Evolutionary conservation across 1,140 invertebrate genomes (phyloP).

Genomic region (Copidosoma floridanum): DNA sequence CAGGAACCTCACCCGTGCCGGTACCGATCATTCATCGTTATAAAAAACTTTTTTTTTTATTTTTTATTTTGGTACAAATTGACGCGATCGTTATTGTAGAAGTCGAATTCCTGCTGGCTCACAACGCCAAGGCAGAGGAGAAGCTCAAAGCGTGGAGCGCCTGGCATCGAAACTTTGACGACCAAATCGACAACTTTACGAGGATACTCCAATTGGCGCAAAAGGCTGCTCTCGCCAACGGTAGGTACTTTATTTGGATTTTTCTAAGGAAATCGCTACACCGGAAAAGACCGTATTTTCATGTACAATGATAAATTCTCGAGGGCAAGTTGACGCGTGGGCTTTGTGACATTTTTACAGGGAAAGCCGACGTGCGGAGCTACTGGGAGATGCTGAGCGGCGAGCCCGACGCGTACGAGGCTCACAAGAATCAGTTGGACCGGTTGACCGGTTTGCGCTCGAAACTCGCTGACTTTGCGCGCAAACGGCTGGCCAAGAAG

Average conservation of each 20-base stretch:
- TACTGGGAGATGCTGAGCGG: conserved; percentile 64
- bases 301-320: too few relatives aligned
- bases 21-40: conserved; percentile 31
- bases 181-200: conserved; percentile 49
- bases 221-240: conserved; percentile 60
- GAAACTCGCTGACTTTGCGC: conserved; percentile 60
- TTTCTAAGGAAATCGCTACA: not conserved
- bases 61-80: too few relatives aligned
- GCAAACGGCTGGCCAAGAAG: conserved; percentile 42
- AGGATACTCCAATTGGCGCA: conserved; percentile 57
- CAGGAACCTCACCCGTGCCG: conserved; percentile 30
- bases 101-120: conserved; percentile 34
- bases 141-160: conserved; percentile 37
- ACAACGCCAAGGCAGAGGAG: conserved; percentile 25
- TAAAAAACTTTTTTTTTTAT: too few relatives aligned
- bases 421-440: conserved; percentile 57
- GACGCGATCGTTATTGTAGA: too few relatives aligned
- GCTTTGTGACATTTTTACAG: too few relatives aligned
- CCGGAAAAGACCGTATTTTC: not conserved
- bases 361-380: conserved; percentile 47
- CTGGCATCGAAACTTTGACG: conserved; percentile 39
- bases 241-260: too few relatives aligned
- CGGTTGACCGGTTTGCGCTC: conserved; percentile 56
- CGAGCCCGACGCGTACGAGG: conserved; percentile 55
- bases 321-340: too few relatives aligned